Conservation (phyloP, 2,888 invertebrate genomes). For the Diaphora mendica region DNA sequence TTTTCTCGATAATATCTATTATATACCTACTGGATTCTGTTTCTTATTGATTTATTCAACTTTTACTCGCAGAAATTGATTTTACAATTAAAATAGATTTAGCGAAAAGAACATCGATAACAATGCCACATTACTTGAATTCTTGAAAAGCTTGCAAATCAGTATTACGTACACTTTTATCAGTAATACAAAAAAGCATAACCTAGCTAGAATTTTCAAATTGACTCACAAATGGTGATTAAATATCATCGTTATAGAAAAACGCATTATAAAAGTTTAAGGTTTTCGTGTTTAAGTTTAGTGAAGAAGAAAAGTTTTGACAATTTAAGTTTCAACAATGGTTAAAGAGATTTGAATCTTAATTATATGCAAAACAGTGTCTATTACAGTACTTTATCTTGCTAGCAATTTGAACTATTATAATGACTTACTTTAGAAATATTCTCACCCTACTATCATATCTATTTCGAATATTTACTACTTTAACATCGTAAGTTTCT, state of each 20-base stretch:
- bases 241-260: neutral
- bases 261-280: neutral
- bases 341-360: neutral
- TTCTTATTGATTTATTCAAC: conserved; percentile 16
- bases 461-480: conserved; percentile 53
- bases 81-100: neutral
- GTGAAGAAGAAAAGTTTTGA: neutral
- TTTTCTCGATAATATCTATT: conserved; percentile 30
- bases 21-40: conserved; percentile 14
- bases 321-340: neutral
- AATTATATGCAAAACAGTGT: neutral
- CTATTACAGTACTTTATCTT: neutral
- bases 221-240: neutral
- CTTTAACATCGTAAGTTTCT: conserved; percentile 16
- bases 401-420: neutral
- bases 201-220: neutral
- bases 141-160: neutral
- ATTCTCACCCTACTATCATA: conserved; percentile 49
- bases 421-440: neutral
- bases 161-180: neutral
- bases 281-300: neutral
- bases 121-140: neutral
- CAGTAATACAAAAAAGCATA: neutral
- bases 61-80: conserved; percentile 32
- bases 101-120: neutral